These are phyloP conservation scores for Neodon shergylaensis DNA, from an alignment of 2,113 vertebrate species.

Conservation along the genomic window DNA sequence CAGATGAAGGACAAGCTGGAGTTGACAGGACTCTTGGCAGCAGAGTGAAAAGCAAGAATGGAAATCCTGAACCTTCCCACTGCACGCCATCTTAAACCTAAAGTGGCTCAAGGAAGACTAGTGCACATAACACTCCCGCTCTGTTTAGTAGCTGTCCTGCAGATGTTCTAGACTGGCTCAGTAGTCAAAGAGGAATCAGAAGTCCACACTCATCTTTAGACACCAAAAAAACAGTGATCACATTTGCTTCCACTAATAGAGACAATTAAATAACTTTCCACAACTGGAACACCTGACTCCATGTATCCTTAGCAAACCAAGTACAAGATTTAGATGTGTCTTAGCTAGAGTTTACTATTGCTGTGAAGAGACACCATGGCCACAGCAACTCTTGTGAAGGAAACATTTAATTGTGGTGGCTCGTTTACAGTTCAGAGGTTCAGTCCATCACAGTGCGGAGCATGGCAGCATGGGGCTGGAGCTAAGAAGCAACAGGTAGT, in stretches of 20 bases:
- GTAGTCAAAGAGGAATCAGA: neutral
- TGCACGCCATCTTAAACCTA: neutral
- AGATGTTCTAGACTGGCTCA: neutral
- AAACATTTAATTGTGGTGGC: too few species aligned
- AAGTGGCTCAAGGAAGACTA: conserved; percentile 30
- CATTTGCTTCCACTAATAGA: neutral
- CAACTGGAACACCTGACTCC: neutral
- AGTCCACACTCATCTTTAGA: neutral
- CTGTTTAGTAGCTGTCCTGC: neutral
- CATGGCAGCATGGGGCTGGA: too few species aligned
- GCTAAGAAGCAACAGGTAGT: too few species aligned
- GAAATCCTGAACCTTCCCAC: conserved; percentile 60
- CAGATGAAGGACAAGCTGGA: conserved; percentile 52
- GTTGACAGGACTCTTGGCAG: conserved; percentile 19
- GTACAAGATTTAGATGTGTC: neutral
- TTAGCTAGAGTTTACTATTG: neutral
- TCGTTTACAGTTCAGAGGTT: too few species aligned
- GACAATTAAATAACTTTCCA: neutral
- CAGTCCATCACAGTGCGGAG: too few species aligned
- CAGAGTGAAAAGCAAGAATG: conserved; percentile 10
- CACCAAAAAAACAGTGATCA: neutral
- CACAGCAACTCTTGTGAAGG: too few species aligned
- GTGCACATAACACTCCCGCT: neutral
- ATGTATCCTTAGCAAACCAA: neutral
- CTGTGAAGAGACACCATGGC: too few species aligned